A percentile compares a stretch with the other conserved stretches of the same genome.
Conservation (phyloP, 2,113 vertebrate genomes). For the Tragelaphus imberbis region DNA sequence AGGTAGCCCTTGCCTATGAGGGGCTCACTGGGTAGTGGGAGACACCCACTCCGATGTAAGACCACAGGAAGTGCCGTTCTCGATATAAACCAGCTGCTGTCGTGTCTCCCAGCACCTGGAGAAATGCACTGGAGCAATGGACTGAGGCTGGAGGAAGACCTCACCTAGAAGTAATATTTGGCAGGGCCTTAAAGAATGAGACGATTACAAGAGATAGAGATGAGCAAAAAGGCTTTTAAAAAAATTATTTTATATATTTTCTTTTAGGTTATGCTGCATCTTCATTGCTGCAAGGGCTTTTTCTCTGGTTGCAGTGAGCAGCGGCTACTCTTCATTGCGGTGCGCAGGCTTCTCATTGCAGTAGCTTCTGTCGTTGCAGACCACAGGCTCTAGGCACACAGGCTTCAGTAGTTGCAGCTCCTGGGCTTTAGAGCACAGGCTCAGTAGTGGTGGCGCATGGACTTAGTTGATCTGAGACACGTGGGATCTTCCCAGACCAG, state of each 20-base stretch:
- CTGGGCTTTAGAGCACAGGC: background rate
- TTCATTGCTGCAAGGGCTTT: background rate
- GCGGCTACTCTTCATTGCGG: fast-evolving
- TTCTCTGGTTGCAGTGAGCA: background rate
- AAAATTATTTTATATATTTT: background rate
- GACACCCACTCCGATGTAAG: background rate
- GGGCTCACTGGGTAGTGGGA: background rate
- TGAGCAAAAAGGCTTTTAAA: background rate
- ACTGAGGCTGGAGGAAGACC: background rate
- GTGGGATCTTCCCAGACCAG: background rate
- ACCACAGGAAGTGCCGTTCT: background rate
- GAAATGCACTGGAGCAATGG: background rate
- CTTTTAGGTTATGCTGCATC: background rate
- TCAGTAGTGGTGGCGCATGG: fast-evolving
- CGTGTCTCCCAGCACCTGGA: background rate
- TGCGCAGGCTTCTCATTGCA: fast-evolving
- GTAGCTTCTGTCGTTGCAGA: background rate
- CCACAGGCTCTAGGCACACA: fast-evolving
- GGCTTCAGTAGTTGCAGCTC: background rate
- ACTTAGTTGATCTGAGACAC: background rate
- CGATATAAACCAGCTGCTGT: background rate
- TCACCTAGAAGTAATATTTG: background rate
- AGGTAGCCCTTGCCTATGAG: background rate
- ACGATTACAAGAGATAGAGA: background rate
- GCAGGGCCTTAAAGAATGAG: background rate